Base-by-base conservation (phyloP, 2,888 invertebrate genomes). In the Lasioglossum figueresi region DNA sequence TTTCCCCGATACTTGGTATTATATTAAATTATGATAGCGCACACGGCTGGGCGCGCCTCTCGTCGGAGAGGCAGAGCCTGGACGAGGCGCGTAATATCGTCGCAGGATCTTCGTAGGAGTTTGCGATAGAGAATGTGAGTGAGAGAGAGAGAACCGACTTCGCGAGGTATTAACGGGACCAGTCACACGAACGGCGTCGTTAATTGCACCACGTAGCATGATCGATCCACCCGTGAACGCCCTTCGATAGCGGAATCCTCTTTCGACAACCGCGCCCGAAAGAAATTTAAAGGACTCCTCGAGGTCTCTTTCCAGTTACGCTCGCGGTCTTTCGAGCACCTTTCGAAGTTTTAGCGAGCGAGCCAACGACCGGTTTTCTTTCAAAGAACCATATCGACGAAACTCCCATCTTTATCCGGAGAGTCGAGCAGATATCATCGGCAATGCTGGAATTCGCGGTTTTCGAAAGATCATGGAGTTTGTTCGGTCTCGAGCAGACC, bases 1-100 rank as follows among this genome's bases (percentile, higher is more conserved):
- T 91, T 91, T 92, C 88, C 92, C 92, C 66, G 86, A 92, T 92
- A 92, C 91, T 91, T 91, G 88, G 80, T 79, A 85, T 91, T 87
- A 88, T 91, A 91, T 91, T 91, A 92, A 91, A 91, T 92, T 92
- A 92, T 90, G 87, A 88, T 86, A 91, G 87, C 75, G 84, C 88
- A 88, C 80, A 88, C 82, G 76, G 75, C 72, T 70, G 68, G 85
- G 40, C 70, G 84, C 77, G 81, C 27, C 81, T 79, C 81, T 79
- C 34, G 48, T 72, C 37, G 23, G 72, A 78, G 71, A 31, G 71
- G 59, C 45, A 59, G 43, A 59, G 76, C 75, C 68, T 70, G 68
- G 85, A 34, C 70, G 85, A 70, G 52, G 63, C 81, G 52, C 79
- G 85, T 79, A 85, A 86, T 76, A 81, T 66, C 81, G 45, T 59